Conservation (phyloP, 2,113 vertebrate genomes). For the Nannobrachium achirus region DNA sequence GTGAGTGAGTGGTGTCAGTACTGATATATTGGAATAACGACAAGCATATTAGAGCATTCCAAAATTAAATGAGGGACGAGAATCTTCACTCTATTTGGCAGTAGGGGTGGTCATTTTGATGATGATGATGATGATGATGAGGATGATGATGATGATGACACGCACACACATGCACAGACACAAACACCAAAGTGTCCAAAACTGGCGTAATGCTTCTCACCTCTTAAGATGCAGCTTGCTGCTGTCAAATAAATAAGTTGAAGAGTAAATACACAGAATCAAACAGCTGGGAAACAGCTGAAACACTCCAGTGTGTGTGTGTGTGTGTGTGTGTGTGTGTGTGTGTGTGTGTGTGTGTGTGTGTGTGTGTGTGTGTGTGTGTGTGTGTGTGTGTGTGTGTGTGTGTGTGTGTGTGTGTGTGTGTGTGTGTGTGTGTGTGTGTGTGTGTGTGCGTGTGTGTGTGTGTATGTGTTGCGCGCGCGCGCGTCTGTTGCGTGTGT, state of each 20-base stretch:
- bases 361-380: background rate
- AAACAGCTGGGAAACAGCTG: constrained; percentile 52
- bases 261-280: constrained; percentile 36
- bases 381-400: constrained; percentile 2
- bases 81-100: too few species aligned
- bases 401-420: constrained; percentile 6
- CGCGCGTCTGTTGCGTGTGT: constrained; percentile 5
- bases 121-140: background rate
- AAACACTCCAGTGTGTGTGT: background rate
- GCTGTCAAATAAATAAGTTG: constrained; percentile 52
- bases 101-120: too few species aligned
- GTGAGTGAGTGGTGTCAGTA: too few species aligned
- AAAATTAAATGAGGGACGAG: too few species aligned
- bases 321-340: background rate
- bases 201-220: constrained; percentile 20
- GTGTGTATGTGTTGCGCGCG: background rate
- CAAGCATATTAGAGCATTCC: too few species aligned
- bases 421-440: background rate
- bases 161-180: background rate
- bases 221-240: constrained; percentile 30
- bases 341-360: constrained; percentile 11
- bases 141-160: background rate
- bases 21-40: too few species aligned
- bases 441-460: background rate
- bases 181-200: background rate